A percentile compares a stretch with the other conserved stretches of the same genome.
Evolutionary conservation across 2,797 vertebrate species (phyloP).

Genomic region (Diplodus puntazzo): DNA sequence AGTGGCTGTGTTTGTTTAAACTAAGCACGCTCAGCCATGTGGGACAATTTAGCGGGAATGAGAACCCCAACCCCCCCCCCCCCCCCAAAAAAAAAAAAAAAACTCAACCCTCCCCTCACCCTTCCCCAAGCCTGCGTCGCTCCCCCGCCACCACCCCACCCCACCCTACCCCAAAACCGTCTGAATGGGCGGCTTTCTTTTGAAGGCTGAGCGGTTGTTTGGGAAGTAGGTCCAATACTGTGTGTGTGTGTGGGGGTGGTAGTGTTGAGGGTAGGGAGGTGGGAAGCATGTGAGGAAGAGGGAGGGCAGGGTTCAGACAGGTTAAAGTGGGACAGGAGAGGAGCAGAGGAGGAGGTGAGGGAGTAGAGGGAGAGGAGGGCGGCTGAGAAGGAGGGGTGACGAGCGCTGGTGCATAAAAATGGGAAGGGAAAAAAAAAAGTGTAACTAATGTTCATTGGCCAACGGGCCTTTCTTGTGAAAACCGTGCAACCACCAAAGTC

Average conservation of each 20-base stretch:
- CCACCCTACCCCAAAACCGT: constrained; percentile 39
- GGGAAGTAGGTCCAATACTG: constrained; percentile 58
- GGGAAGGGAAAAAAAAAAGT: constrained; percentile 14
- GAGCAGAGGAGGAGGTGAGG: constrained; percentile 10
- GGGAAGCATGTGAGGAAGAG: neutral
- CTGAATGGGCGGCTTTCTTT: constrained; percentile 80
- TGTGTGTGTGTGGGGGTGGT: neutral
- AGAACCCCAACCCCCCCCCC: constrained; percentile 46
- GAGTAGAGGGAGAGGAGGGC: constrained; percentile 10
- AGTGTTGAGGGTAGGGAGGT: neutral
- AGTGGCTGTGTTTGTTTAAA: constrained; percentile 89
- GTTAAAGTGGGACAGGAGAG: constrained; percentile 40
- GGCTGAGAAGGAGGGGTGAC: neutral
- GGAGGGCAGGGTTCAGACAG: constrained; percentile 36
- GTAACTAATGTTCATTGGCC: constrained; percentile 45
- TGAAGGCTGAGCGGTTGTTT: constrained; percentile 73
- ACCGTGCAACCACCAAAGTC: constrained; percentile 41
- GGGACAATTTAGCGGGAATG: constrained; percentile 84
- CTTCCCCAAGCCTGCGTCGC: constrained; percentile 23
- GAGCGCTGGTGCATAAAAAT: constrained; percentile 26
- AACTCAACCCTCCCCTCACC: constrained; percentile 31
- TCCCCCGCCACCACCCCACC: constrained; percentile 34
- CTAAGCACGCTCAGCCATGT: constrained; percentile 84
- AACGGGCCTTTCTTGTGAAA: constrained; percentile 28
- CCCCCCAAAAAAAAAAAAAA: neutral